These are phyloP conservation scores for Belonocnema kinseyi DNA, from an alignment of 1,140 invertebrate species.

Conservation along the genomic window DNA sequence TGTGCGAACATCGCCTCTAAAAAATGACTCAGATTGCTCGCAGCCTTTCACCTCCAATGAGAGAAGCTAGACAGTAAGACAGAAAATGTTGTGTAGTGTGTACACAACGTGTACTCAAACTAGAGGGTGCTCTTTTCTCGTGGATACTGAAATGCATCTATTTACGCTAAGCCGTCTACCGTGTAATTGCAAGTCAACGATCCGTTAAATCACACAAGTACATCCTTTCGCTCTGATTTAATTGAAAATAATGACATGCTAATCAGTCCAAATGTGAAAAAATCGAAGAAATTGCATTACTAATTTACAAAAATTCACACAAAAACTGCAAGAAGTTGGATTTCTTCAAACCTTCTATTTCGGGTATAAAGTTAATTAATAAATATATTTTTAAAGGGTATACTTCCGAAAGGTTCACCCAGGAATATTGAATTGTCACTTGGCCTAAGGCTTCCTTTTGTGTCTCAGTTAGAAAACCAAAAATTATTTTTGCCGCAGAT, in stretches of 20 bases:
- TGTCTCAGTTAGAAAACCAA: too few species aligned
- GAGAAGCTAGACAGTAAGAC: background rate
- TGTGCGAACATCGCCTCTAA: constrained; percentile 1
- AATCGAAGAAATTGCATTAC: too few species aligned
- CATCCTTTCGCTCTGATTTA: background rate
- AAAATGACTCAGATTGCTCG: constrained; percentile 23
- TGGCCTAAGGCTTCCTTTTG: too few species aligned
- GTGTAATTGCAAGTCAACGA: constrained; percentile 12
- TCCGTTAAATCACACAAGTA: constrained; percentile 2
- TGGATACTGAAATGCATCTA: constrained; percentile 13
- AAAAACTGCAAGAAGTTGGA: too few species aligned
- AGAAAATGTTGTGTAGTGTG: background rate
- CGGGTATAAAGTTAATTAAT: too few species aligned
- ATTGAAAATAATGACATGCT: background rate
- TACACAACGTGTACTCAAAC: background rate
- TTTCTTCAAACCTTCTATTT: too few species aligned
- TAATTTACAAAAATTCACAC: too few species aligned
- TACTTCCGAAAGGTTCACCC: too few species aligned
- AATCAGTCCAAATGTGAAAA: background rate
- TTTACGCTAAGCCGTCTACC: background rate
- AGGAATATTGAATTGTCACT: too few species aligned
- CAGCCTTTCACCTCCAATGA: background rate
- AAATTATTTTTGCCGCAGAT: too few species aligned
- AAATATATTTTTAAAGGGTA: too few species aligned
- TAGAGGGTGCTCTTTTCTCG: background rate